Evolutionary conservation across 2,888 invertebrate genomes (phyloP), one percentile per base, ranked within the genome.

Genomic region (Mesorhabditis belari): DNA sequence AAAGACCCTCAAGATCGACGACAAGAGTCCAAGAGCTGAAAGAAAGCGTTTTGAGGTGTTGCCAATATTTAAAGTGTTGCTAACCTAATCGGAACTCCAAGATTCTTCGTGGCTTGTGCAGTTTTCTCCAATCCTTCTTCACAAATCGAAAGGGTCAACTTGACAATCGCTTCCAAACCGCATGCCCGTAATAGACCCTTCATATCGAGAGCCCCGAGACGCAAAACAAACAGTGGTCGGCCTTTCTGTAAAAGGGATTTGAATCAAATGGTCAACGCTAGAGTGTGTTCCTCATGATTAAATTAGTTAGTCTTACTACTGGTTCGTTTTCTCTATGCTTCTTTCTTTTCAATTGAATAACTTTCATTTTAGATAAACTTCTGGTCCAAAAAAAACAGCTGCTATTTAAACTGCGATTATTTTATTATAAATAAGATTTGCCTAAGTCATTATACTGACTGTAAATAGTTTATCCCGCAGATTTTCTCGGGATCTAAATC

Each of bases 151-250:
- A 80, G 65, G 5, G 76, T 92, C 86, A 92, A 85, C 84, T 90
- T 89, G 64, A 93, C 85, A 64, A 93, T 86, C 63, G 90, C 91
- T 80, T 93, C 92, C 82, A 91, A 91, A 25, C 93, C 93, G 58
- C 92, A 88, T 4, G 91, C 88, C 81, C 91, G 90, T 61, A 93
- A 86, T 61, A 93, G 83, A 1, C 93, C 93, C 83, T 94, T 94
- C n/a, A 93, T 92, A 83, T 94, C 93, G 90, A 93, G 90, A 83
- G 91, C 90, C 0, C 93, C 93, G 60, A 94, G 85, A 57, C 92
- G 87, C 50, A 93, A 85, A 64, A 93, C 86, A 82, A 91, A 94
- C 69, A 94, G 85, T 28, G 93, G 93, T 72, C 92, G 87, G 2
- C 91, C 91, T 82, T 90, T 91, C 88, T 73, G n/a, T n/a, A n/a